Evolutionary conservation across 1,140 invertebrate genomes (phyloP).

Genomic region (Orius insidiosus): DNA sequence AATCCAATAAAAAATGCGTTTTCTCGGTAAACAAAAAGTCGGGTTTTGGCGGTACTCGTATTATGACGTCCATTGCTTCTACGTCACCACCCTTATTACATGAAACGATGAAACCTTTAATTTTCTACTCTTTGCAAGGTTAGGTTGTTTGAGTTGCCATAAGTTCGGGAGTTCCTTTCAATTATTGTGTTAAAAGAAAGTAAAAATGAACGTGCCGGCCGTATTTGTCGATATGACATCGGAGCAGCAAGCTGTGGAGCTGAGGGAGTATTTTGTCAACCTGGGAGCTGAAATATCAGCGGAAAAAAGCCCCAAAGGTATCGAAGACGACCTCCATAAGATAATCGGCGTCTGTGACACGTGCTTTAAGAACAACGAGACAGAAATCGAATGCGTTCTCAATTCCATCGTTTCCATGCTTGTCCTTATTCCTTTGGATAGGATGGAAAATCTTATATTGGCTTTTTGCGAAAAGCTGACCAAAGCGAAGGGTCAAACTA

Average conservation of each 20-base stretch:
- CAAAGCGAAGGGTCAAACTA: constrained; percentile 61
- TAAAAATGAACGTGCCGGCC: constrained; percentile 28
- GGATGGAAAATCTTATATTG: constrained; percentile 76
- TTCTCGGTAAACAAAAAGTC: no score
- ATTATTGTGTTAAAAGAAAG: no score
- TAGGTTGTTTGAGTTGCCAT: no score
- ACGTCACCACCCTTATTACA: no score
- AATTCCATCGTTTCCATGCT: constrained; percentile 88
- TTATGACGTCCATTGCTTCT: no score
- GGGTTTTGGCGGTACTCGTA: no score
- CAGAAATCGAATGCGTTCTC: constrained; percentile 62
- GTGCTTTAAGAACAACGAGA: constrained; percentile 69
- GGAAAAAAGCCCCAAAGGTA: constrained; percentile 73
- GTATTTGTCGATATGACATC: constrained; percentile 65
- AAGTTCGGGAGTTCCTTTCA: no score
- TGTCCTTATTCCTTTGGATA: constrained; percentile 67
- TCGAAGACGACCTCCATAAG: constrained; percentile 85
- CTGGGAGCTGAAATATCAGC: constrained; percentile 82
- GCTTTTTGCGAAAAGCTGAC: constrained; percentile 85
- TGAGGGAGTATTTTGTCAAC: constrained; percentile 74
- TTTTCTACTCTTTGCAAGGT: no score
- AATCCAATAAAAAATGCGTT: no score
- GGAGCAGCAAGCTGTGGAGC: constrained; percentile 71
- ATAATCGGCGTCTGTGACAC: constrained; percentile 86
- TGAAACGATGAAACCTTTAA: no score